Evolutionary conservation across 92 coral and sea anemone genomes (phyloP), one percentile per base, ranked within the genome.

Genomic region (Parazoanthus atlanticus): DNA sequence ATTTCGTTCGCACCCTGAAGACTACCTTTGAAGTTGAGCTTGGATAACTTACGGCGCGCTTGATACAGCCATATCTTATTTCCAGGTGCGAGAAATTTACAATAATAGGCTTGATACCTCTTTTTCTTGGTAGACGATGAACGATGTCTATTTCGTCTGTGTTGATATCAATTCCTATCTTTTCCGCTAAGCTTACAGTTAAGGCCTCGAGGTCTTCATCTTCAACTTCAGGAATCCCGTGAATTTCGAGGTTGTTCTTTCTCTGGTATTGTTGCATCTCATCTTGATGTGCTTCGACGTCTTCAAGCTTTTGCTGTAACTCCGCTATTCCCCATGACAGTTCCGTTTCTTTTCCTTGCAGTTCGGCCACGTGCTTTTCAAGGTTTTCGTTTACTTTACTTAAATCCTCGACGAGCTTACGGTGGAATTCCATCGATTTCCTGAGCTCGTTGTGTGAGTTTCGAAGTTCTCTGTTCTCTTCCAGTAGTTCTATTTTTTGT

Each of bases 1-100:
- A 69, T 23, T 69, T 69, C 31, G 26, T 69, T 29, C 31, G 74
- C 74, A 69, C 33, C 74, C 6, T 69, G 33, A 25, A 25, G 30
- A n/a, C 23, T 11, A 13, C 30, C 6, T 69, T 69, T 29, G 33
- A 69, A 5, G 0, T 69, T 13, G 33, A 17, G 31, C n/a, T 73
- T 73, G 77, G 77, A 21, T 73, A 73, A 29, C 77, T 30, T 73
- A 17, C 41, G 77, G 77, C 77, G 77, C 77, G 40, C 77, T 73
- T 73, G 77, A 73, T 73, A 73, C 43, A 73, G 40, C 77, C 41
- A 30, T 38, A 73, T 73, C 77, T 73, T 73, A 13, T 73, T 73
- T 73, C 21, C 31, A 30, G 28, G 77, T 73, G 77, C 77, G 21
- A 73, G 30, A 70, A 70, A 70, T 26, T 70, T 0, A 70, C 75